These are phyloP conservation scores for Laupala kohalensis DNA, from an alignment of 1,140 invertebrate species.

Conservation along the genomic window DNA sequence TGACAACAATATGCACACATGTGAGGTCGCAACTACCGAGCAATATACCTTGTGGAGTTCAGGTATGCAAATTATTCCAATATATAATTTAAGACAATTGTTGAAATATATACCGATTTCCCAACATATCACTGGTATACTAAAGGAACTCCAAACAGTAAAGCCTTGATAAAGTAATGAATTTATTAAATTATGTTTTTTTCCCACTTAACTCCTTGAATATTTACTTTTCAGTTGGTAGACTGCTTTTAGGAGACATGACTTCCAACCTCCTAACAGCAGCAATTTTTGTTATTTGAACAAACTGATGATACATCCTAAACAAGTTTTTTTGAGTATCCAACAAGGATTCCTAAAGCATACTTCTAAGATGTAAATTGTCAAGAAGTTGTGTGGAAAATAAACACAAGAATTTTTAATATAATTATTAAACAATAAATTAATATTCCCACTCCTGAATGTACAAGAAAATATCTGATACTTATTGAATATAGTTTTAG, in stretches of 20 bases:
- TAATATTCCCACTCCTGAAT: not conserved
- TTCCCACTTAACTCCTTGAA: no score
- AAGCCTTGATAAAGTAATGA: no score
- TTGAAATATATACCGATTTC: not conserved
- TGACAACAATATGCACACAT: constrained; percentile 47
- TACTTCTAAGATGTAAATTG: not conserved
- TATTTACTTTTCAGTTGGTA: no score
- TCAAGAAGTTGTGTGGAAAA: not conserved
- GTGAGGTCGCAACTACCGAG: constrained; percentile 34
- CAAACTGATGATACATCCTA: no score
- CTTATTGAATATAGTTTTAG: constrained; percentile 24
- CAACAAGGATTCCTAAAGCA: no score
- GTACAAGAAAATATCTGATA: not conserved
- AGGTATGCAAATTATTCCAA: constrained; percentile 28
- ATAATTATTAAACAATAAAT: not conserved
- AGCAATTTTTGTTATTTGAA: no score
- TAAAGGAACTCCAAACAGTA: not conserved
- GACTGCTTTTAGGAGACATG: no score
- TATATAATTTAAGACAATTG: not conserved
- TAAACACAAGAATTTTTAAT: not conserved
- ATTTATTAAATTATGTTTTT: no score
- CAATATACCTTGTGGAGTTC: constrained; percentile 43
- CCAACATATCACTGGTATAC: not conserved
- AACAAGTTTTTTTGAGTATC: no score
- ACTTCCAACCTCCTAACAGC: no score